Conservation (phyloP, 2,113 vertebrate genomes). For the Lophura nycthemera region DNA sequence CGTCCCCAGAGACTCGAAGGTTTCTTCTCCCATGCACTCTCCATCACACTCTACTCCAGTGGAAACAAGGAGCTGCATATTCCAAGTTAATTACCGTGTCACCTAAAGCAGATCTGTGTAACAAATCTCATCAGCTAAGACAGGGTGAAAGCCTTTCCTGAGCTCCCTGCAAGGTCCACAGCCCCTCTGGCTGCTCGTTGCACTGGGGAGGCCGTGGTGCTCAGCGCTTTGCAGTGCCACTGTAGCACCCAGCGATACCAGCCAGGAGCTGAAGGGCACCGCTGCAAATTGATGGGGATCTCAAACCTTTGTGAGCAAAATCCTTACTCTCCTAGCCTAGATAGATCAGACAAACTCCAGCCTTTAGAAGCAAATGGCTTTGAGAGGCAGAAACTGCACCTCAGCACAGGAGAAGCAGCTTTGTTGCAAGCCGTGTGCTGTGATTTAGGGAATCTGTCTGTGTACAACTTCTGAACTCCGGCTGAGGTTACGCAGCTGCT, state of each 20-base stretch:
- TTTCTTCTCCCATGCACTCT: neutral
- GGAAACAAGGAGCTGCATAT: neutral
- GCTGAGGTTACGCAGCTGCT: constrained; percentile 20
- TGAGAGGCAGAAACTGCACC: neutral
- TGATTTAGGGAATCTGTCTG: constrained; percentile 30
- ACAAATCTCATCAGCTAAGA: neutral
- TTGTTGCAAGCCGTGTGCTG: neutral
- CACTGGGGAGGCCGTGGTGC: neutral
- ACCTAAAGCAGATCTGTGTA: neutral
- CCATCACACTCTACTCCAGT: neutral
- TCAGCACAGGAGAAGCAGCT: neutral
- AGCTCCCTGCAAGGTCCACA: neutral
- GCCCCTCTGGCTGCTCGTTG: neutral
- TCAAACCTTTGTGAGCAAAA: constrained; percentile 41
- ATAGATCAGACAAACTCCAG: constrained; percentile 1
- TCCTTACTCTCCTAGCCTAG: neutral
- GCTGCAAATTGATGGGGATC: constrained; percentile 18
- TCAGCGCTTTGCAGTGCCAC: neutral
- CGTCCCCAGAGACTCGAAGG: neutral
- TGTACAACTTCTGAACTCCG: constrained; percentile 38
- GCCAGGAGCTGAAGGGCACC: constrained; percentile 3
- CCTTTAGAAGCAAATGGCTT: constrained; percentile 38
- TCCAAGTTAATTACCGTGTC: neutral
- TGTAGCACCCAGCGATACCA: neutral
- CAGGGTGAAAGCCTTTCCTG: neutral